Percentiles rank a stretch among this genome's conserved stretches.
phyloP scores from a whole-genome alignment of 2,113 vertebrate species.

The Prolemur simus region DNA sequence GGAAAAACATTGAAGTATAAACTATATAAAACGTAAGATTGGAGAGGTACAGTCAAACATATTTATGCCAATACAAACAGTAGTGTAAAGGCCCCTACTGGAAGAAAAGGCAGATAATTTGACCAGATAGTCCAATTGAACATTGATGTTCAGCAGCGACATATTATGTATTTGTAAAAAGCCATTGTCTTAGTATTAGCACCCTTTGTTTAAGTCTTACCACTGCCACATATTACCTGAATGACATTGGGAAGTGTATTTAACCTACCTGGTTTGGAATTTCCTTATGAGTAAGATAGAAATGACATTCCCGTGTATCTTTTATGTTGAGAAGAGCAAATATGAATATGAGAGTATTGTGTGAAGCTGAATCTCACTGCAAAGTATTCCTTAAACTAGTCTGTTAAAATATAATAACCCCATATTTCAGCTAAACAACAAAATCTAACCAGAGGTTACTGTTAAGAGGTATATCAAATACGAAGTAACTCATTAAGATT shows the following conservation, averaged over 20 bases:
- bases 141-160: not conserved
- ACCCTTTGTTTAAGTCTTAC: not conserved
- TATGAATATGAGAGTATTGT: not conserved
- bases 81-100: not conserved
- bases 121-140: not conserved
- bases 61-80: not conserved
- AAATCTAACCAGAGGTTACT: not conserved
- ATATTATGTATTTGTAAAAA: not conserved
- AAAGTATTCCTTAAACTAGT: not conserved
- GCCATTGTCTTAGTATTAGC: not conserved
- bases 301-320: not conserved
- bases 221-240: not conserved
- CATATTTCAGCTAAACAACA: not conserved
- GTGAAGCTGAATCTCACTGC: not conserved
- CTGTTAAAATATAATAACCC: not conserved
- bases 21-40: not conserved
- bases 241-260: not conserved
- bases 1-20: not conserved
- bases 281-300: not conserved
- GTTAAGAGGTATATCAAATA: not conserved
- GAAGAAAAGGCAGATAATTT: not conserved
- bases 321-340: not conserved
- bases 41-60: not conserved
- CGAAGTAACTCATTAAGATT: not conserved
- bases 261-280: not conserved